Evolutionary conservation across 2,797 vertebrate genomes (phyloP).

Genomic region (Miichthys miiuy): DNA sequence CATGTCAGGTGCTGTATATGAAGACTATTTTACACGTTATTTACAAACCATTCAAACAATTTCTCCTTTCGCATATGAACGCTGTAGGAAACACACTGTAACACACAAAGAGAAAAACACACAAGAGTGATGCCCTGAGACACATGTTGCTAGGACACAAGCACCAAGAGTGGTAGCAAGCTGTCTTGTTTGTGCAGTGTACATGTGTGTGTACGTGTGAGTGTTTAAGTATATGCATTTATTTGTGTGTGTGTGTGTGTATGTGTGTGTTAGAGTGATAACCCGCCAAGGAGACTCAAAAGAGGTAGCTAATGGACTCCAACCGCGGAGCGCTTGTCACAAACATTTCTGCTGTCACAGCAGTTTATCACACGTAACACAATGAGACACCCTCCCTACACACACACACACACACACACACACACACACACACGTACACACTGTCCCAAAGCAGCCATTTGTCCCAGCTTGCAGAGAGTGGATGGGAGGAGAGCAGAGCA

Average conservation of each 20-base stretch:
- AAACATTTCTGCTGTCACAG: constrained; percentile 88
- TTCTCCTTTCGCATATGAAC: not conserved
- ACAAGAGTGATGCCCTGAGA: constrained; percentile 46
- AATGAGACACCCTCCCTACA: constrained; percentile 52
- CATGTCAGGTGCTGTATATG: not conserved
- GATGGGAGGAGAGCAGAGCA: constrained; percentile 59
- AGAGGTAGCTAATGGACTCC: constrained; percentile 83
- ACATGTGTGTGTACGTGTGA: constrained; percentile 15
- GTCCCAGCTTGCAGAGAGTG: constrained; percentile 75
- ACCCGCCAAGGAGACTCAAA: constrained; percentile 81
- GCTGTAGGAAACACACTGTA: not conserved
- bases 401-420: constrained; percentile 36
- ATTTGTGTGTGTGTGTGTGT: constrained; percentile 5
- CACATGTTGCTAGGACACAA: constrained; percentile 79
- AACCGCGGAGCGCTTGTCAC: constrained; percentile 82
- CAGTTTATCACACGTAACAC: constrained; percentile 82
- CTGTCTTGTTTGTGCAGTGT: constrained; percentile 62
- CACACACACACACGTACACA: constrained; percentile 38
- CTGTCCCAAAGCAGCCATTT: constrained; percentile 85
- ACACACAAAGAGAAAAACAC: constrained; percentile 21
- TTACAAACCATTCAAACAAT: constrained; percentile 1
- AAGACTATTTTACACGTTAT: constrained; percentile 2
- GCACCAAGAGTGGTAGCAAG: constrained; percentile 47
- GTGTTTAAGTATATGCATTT: too few species aligned
- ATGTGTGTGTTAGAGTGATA: constrained; percentile 66